Base-by-base conservation (phyloP, 2,888 invertebrate species). In the Sphinx pinastri region DNA sequence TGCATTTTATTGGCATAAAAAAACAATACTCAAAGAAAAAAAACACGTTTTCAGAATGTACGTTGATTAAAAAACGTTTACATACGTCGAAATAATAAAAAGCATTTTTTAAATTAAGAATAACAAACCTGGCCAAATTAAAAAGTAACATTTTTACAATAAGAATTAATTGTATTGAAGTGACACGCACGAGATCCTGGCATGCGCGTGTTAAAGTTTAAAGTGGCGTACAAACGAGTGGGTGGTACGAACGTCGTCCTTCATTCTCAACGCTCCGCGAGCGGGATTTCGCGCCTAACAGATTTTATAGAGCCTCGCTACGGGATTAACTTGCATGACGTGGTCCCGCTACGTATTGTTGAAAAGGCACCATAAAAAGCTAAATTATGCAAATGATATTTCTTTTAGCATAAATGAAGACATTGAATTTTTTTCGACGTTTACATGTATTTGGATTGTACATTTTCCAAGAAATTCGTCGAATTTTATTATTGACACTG, bases 271-370 rank as follows among this genome's bases (percentile, higher is more conserved):
- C 72, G 78, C 63, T n/a, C 5, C n/a, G n/a, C 58, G 68, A 31
- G 66, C 71, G 79, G 77, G 76, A 73, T 76, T 78, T 77, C 73
- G 71, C 73, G 72, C 73, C 76, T 80, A 80, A 82, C 79, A 81
- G 80, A 84, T 84, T 85, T 87, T 80, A 84, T 82, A 80, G 77
- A 78, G 75, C 75, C 75, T 74, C 74, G 75, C 69, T 55, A 19
- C 63, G 68, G 72, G 77, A 78, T 79, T 77, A 76, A 73, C 71
- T 71, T 71, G 72, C 74, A 75, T 73, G 72, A 71, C 63, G 31
- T 69, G 60, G 54, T 45, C 60, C 73, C 71, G 70, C 63, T 68
- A 69, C 67, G 71, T 74, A 74, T 69, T 63, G 60, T 69, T 49
- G 19, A 49, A 63, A 63, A 63, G 63, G 47, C 45, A 47, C 47